Percentiles rank a stretch among this genome's conserved stretches.
Evolutionary conservation across 1,140 invertebrate genomes (phyloP).

Genomic region (Drosophila neocordata): DNA sequence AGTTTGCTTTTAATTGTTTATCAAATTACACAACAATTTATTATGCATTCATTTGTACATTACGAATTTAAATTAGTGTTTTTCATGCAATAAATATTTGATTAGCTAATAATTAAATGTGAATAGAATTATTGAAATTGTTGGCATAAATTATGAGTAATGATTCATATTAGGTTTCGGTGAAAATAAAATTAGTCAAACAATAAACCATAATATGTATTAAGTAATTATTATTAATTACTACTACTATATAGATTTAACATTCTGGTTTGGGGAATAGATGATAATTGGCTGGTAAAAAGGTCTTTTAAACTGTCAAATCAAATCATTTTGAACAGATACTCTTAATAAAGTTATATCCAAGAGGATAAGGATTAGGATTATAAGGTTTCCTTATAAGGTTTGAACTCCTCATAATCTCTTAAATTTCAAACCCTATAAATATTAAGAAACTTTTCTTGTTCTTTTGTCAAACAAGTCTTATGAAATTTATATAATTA

Average conservation of each 20-base stretch:
- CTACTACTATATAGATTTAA: no score
- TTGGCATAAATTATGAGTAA: background rate
- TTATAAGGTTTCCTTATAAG: no score
- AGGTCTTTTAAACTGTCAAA: no score
- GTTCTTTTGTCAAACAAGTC: background rate
- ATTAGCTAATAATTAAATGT: conserved; percentile 15
- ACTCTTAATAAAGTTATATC: no score
- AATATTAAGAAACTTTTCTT: no score
- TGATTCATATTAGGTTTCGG: background rate
- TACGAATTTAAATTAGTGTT: conserved; percentile 1
- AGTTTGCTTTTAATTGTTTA: conserved; percentile 15
- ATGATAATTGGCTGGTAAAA: no score
- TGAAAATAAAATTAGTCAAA: background rate
- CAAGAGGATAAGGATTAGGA: no score
- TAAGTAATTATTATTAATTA: no score
- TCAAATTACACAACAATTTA: conserved; percentile 12
- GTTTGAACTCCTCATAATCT: no score
- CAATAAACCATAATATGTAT: background rate
- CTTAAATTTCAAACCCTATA: no score
- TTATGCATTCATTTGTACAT: conserved; percentile 1
- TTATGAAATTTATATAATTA: background rate
- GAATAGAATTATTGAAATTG: background rate
- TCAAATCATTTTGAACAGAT: no score
- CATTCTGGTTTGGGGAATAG: background rate
- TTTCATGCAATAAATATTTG: conserved; percentile 3